Percentiles rank a stretch among this genome's conserved stretches.
phyloP scores from a whole-genome alignment of 2,888 invertebrate genomes.

The Andrena flavipes region DNA sequence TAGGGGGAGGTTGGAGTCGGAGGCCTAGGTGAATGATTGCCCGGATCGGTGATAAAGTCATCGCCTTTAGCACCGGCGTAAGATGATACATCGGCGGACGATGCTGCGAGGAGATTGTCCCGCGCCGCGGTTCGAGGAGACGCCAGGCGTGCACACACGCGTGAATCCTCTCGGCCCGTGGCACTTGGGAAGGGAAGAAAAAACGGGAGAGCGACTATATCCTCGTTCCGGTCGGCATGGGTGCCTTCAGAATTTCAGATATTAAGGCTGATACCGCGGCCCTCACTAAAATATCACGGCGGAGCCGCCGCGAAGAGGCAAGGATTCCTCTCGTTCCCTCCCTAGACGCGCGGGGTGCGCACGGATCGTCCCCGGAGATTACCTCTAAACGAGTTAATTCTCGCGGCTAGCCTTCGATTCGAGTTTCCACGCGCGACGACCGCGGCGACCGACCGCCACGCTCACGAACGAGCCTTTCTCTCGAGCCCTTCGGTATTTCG shows the following conservation, averaged over 20 bases:
- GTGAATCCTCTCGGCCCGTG: background rate
- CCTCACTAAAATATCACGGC: conserved; percentile 71
- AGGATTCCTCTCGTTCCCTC: conserved; percentile 52
- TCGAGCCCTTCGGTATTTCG: too few species aligned
- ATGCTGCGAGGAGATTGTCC: conserved; percentile 81
- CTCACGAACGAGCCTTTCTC: too few species aligned
- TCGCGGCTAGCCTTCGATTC: conserved; percentile 47
- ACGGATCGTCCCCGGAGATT: conserved; percentile 74
- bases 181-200: conserved; percentile 9
- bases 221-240: conserved; percentile 63
- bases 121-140: conserved; percentile 38
- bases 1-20: conserved; percentile 65
- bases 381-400: conserved; percentile 79
- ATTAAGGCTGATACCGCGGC: conserved; percentile 70
- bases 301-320: conserved; percentile 38
- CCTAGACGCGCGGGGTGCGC: conserved; percentile 51
- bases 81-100: conserved; percentile 84
- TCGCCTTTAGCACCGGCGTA: conserved; percentile 83
- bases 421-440: background rate
- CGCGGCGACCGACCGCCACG: too few species aligned
- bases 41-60: conserved; percentile 84
- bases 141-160: conserved; percentile 36
- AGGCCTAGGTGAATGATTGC: conserved; percentile 72
- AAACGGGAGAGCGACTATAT: conserved; percentile 46
- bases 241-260: conserved; percentile 73